Conservation (phyloP, 2,797 vertebrate genomes). For the Buphagus erythrorhynchus region DNA sequence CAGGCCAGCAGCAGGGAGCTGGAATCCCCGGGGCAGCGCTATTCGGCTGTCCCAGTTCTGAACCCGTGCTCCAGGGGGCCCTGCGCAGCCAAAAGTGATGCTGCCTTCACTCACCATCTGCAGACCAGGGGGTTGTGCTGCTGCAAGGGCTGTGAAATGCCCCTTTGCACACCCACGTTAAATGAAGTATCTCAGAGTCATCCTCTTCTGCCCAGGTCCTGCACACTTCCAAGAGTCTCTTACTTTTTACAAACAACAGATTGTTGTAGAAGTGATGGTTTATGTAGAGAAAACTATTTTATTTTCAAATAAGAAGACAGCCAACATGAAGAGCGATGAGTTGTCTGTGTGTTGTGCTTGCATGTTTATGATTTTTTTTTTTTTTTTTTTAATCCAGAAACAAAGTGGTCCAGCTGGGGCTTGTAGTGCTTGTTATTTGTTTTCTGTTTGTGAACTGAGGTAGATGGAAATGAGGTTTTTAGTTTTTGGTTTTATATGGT, state of each 20-base stretch:
- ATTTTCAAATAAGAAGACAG: neutral
- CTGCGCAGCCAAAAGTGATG: neutral
- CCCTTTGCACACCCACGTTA: accelerated
- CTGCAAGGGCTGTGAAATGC: neutral
- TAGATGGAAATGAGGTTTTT: neutral
- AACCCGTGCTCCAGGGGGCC: conserved; percentile 32
- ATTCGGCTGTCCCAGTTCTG: neutral
- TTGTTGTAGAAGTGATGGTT: neutral
- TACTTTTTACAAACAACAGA: neutral
- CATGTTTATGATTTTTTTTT: neutral
- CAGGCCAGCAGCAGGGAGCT: accelerated
- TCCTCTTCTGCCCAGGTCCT: neutral
- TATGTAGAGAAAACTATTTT: neutral
- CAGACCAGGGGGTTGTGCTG: accelerated
- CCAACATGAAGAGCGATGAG: neutral
- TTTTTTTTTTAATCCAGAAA: no score
- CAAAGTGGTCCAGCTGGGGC: neutral
- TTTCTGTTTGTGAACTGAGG: neutral
- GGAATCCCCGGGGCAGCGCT: accelerated
- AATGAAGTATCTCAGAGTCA: neutral
- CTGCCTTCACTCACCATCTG: neutral
- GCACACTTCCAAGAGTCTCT: accelerated
- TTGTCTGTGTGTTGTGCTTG: neutral
- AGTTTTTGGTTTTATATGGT: neutral
- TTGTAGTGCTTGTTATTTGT: neutral